Base-by-base conservation (phyloP, 2,797 vertebrate genomes). In the Falco peregrinus region DNA sequence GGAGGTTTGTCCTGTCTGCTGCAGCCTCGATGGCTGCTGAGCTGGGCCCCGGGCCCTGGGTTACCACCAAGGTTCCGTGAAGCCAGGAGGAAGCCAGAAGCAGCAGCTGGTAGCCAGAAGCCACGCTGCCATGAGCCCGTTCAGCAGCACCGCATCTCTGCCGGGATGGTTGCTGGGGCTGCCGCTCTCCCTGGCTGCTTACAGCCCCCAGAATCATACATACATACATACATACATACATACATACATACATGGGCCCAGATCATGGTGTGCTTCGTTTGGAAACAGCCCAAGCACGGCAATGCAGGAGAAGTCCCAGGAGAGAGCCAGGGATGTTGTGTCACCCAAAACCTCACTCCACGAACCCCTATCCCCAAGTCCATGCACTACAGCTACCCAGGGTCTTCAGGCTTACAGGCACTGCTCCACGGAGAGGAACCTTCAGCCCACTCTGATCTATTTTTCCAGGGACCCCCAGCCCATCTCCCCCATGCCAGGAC, bases 101-200 rank as follows among this genome's bases (percentile, higher is more conserved):
- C 76, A 5, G 83, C 9, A 0, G 69, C 86, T 17, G 37, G 9
- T 45, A 31, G 14, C n/a, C 29, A 35, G 93, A 73, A 93, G 43
- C 81, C 54, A 0, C 0, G 13, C 39, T 8, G 79, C 1, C 2
- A 4, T 0, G 7, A 59, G 71, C 7, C 8, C 0, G 7, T 41
- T 65, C 84, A 4, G 37, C 5, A 1, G 56, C 3, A 6, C 41
- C 5, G 35, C 1, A 1, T 16, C 59, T 63, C 12, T 0, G 14
- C 57, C 2, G 1, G 28, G 73, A 6, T 0, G 12, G 53, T 67
- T 37, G 87, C 67, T 12, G 3, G 35, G 26, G 18, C 18, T 39
- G 41, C n/a, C 0, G 4, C n/a, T 37, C 1, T 22, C 64, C 9
- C 1, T 0, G 1, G 33, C 71, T 25, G 41, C n/a, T 50, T 53